Conservation (phyloP, 2,888 invertebrate species). For the Stegana nigrithorax region DNA sequence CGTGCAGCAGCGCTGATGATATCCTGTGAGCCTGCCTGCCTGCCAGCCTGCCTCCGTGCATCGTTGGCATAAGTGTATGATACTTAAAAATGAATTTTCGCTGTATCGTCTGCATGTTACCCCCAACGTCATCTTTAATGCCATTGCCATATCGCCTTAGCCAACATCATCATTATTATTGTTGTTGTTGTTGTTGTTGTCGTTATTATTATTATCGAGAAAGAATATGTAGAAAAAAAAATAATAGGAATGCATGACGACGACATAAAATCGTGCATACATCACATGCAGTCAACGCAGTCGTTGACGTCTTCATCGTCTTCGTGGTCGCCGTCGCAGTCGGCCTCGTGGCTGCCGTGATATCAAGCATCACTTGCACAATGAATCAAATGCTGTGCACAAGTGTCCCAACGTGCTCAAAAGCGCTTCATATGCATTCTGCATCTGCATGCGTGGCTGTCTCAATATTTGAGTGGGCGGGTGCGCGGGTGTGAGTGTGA, state of each 20-base stretch:
- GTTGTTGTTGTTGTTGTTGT: no score
- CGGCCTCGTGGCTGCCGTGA: neutral
- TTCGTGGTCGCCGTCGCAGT: neutral
- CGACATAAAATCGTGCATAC: neutral
- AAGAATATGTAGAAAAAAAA: neutral
- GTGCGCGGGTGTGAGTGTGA: neutral
- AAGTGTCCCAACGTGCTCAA: slow-evolving; percentile 65
- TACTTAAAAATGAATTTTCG: slow-evolving; percentile 58
- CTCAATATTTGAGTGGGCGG: no score
- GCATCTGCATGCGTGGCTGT: neutral
- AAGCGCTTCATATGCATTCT: slow-evolving; percentile 56
- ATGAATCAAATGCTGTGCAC: slow-evolving; percentile 58
- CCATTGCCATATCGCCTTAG: neutral
- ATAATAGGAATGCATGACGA: neutral
- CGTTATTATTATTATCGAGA: neutral
- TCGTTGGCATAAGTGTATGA: slow-evolving; percentile 44
- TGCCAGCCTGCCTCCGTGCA: no score
- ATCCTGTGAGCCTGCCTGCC: slow-evolving; percentile 22
- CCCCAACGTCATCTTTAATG: no score
- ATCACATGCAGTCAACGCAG: neutral
- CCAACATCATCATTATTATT: no score
- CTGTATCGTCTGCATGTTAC: no score
- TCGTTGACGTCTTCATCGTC: neutral
- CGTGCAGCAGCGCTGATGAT: neutral
- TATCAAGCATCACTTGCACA: slow-evolving; percentile 18